Percentiles rank a stretch among this genome's conserved stretches.
phyloP scores from a whole-genome alignment of 2,113 vertebrate genomes.

The Rhodinocichla rosea region DNA sequence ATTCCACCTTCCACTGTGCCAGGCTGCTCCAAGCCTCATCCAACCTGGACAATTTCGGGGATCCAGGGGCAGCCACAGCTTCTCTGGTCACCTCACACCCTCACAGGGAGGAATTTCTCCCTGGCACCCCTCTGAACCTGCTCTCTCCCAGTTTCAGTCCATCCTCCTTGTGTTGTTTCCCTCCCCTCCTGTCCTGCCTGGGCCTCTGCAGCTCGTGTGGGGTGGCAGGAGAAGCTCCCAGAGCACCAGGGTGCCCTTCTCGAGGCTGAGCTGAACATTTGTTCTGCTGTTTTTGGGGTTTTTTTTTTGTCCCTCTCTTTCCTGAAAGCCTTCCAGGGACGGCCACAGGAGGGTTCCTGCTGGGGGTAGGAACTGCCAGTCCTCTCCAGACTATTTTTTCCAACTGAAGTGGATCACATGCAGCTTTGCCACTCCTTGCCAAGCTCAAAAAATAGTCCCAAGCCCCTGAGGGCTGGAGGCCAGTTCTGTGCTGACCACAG shows the following conservation, averaged over 20 bases:
- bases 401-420: background rate
- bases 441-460: background rate
- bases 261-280: background rate
- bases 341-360: background rate
- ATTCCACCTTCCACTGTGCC: background rate
- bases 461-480: background rate
- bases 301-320: background rate
- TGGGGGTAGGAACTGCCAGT: background rate
- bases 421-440: background rate
- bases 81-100: background rate
- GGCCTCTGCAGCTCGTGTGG: background rate
- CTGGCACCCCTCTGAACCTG: background rate
- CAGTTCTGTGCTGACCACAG: background rate
- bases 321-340: background rate
- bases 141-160: background rate
- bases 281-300: background rate
- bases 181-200: background rate
- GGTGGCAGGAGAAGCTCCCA: background rate
- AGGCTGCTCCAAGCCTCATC: background rate
- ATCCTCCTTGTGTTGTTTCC: background rate
- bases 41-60: background rate
- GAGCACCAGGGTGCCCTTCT: background rate
- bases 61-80: background rate
- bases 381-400: background rate
- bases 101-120: background rate